Evolutionary conservation across 2,888 invertebrate species (phyloP).

Genomic region (Pelosia muscerda): DNA sequence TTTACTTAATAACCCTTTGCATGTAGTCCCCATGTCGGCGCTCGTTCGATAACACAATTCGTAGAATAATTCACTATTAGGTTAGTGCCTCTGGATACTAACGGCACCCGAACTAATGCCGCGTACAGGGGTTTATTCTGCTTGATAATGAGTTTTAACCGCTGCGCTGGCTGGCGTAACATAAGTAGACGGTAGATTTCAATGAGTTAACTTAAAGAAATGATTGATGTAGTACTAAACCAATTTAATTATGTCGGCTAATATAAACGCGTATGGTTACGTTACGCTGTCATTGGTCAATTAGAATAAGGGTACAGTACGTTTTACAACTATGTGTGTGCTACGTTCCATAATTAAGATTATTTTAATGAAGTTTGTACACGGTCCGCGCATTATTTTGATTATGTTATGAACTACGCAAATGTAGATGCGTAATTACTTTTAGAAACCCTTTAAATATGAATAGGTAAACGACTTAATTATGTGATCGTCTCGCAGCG

Average conservation of each 20-base stretch:
- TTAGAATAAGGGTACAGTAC: neutral
- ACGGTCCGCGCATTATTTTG: constrained; percentile 37
- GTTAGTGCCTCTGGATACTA: constrained; percentile 45
- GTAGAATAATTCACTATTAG: constrained; percentile 57
- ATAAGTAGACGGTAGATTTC: too few species aligned
- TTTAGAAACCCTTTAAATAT: constrained; percentile 41
- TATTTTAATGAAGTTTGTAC: constrained; percentile 46
- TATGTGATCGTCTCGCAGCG: constrained; percentile 19
- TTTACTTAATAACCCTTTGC: constrained; percentile 61
- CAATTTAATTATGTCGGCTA: too few species aligned
- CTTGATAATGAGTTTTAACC: too few species aligned
- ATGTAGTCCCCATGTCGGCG: constrained; percentile 43
- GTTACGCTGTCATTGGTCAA: too few species aligned
- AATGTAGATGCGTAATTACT: constrained; percentile 41
- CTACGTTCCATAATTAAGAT: constrained; percentile 47
- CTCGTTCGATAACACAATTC: constrained; percentile 50
- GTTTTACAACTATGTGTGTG: constrained; percentile 35
- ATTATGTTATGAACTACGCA: constrained; percentile 51
- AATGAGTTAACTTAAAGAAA: too few species aligned
- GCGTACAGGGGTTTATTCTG: constrained; percentile 18
- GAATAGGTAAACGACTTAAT: constrained; percentile 29
- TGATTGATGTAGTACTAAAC: too few species aligned
- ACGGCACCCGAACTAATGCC: constrained; percentile 32
- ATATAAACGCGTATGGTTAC: too few species aligned
- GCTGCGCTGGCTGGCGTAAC: too few species aligned